These are phyloP conservation scores for Borostomias antarcticus DNA, from an alignment of 2,797 vertebrate species.

Conservation along the genomic window DNA sequence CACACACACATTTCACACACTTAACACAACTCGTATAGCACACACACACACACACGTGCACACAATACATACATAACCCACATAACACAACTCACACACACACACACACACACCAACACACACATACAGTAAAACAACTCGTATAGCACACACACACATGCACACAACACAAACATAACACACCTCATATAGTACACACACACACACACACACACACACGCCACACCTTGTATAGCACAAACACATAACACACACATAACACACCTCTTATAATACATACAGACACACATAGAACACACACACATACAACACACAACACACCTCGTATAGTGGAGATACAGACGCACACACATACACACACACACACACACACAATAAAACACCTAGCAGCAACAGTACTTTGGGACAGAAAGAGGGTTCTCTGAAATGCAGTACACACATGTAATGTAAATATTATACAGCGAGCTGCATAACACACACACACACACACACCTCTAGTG, in stretches of 20 bases:
- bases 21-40: too few relatives aligned
- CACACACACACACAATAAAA: constrained; percentile 44
- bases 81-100: constrained; percentile 68
- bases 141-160: constrained; percentile 39
- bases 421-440: too few relatives aligned
- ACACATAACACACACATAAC: constrained; percentile 34
- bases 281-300: constrained; percentile 47
- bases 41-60: constrained; percentile 46
- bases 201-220: constrained; percentile 47
- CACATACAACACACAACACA: too few relatives aligned
- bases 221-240: too few relatives aligned
- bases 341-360: constrained; percentile 42
- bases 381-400: too few relatives aligned
- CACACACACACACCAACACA: too few relatives aligned
- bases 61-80: constrained; percentile 39
- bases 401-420: too few relatives aligned
- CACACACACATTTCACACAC: constrained; percentile 53
- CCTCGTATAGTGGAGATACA: too few relatives aligned
- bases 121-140: too few relatives aligned
- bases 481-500: too few relatives aligned
- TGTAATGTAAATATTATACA: too few relatives aligned
- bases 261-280: constrained; percentile 39
- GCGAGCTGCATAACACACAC: too few relatives aligned
- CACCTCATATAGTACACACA: constrained; percentile 52
- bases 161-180: constrained; percentile 41